These are phyloP conservation scores for Zalophus californianus DNA, from an alignment of 2,797 vertebrate species.

Conservation along the genomic window DNA sequence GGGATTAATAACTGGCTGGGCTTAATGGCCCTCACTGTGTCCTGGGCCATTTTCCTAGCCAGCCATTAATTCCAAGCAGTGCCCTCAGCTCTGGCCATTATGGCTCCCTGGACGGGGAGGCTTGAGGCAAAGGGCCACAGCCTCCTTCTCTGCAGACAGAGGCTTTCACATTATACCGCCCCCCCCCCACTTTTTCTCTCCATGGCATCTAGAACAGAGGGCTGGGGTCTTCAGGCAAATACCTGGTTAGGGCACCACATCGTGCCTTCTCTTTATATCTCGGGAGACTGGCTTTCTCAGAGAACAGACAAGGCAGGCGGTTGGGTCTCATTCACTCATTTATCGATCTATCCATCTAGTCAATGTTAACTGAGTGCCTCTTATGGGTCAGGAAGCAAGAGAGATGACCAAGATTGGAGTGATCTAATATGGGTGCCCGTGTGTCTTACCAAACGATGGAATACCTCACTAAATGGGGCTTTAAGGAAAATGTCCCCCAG, in stretches of 20 bases:
- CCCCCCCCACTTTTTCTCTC: background rate
- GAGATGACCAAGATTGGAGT: background rate
- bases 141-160: slow-evolving; percentile 48
- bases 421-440: background rate
- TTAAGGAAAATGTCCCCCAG: background rate
- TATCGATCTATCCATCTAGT: background rate
- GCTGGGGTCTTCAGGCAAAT: background rate
- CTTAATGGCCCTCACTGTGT: slow-evolving; percentile 87
- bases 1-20: slow-evolving; percentile 86
- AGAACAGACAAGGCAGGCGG: background rate
- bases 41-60: slow-evolving; percentile 85
- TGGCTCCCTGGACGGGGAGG: slow-evolving; percentile 64
- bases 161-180: background rate
- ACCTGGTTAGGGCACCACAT: background rate
- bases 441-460: background rate
- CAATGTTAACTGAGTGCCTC: background rate
- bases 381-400: background rate
- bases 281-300: background rate
- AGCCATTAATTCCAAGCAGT: slow-evolving; percentile 85
- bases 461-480: background rate
- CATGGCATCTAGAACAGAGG: background rate
- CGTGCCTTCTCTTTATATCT: background rate
- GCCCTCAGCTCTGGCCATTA: slow-evolving; percentile 80
- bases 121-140: slow-evolving; percentile 21
- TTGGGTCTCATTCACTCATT: background rate